Percentiles rank a stretch among this genome's conserved stretches.
These are phyloP conservation scores for Xiphophorus hellerii DNA, from an alignment of 2,113 vertebrate species.

Conservation along the genomic window DNA sequence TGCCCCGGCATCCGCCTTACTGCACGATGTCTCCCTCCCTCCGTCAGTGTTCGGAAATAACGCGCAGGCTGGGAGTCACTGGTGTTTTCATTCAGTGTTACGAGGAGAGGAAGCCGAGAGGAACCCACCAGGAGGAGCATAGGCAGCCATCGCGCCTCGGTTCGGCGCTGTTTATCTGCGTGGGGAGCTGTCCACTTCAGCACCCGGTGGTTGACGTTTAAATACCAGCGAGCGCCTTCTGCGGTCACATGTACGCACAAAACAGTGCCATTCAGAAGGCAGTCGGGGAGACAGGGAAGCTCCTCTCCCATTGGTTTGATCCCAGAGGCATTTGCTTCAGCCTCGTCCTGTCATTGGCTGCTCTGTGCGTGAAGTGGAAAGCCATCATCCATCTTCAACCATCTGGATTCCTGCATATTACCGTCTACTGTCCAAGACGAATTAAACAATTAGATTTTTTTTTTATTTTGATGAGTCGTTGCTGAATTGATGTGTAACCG, in stretches of 20 bases:
- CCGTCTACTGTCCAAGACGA: background rate
- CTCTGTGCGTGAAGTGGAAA: background rate
- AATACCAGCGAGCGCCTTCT: slow-evolving; percentile 71
- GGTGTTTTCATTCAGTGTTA: background rate
- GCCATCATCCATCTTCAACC: slow-evolving; percentile 16
- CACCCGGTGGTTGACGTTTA: slow-evolving; percentile 65
- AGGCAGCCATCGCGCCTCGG: slow-evolving; percentile 4
- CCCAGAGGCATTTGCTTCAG: background rate
- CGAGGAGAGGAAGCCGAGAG: background rate
- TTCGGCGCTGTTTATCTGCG: slow-evolving; percentile 15
- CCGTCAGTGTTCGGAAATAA: slow-evolving; percentile 5
- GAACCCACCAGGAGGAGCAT: background rate
- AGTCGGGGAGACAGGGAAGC: slow-evolving; percentile 24
- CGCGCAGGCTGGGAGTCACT: background rate
- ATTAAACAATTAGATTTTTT: background rate
- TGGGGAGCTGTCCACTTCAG: slow-evolving; percentile 64
- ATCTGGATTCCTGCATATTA: background rate
- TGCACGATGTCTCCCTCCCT: background rate
- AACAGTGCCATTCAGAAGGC: slow-evolving; percentile 53
- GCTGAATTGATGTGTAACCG: background rate
- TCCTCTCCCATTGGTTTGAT: slow-evolving; percentile 62
- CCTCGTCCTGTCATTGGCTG: slow-evolving; percentile 52
- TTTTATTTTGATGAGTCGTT: background rate
- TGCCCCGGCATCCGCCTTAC: slow-evolving; percentile 49
- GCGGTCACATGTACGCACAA: slow-evolving; percentile 70